These are phyloP conservation scores for Magallana gigas DNA, from an alignment of 1,140 invertebrate species.

Conservation along the genomic window DNA sequence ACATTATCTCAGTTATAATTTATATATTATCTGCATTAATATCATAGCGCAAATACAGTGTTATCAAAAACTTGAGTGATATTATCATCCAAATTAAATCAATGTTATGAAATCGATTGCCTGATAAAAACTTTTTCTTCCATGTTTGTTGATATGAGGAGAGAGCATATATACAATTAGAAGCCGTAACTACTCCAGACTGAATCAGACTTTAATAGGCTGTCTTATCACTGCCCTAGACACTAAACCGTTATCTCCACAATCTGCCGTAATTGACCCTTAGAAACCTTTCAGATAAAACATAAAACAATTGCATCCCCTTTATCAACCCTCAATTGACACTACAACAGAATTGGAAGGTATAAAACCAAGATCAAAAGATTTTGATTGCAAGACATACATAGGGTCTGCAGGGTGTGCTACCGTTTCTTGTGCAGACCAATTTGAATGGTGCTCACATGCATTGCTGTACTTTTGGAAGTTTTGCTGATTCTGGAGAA, in stretches of 20 bases:
- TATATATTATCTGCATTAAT: no score
- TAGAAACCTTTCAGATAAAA: slow-evolving; percentile 25
- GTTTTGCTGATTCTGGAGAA: background rate
- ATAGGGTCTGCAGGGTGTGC: background rate
- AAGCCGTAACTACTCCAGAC: background rate
- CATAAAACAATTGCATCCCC: slow-evolving; percentile 30
- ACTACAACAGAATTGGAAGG: slow-evolving; percentile 23
- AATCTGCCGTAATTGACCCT: slow-evolving; percentile 30
- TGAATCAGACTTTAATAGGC: slow-evolving; percentile 23
- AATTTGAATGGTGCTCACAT: background rate
- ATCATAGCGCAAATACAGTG: no score
- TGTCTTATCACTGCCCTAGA: slow-evolving; percentile 17
- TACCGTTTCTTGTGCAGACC: background rate
- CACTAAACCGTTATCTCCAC: slow-evolving; percentile 26
- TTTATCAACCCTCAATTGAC: slow-evolving; percentile 32
- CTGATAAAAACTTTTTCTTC: background rate
- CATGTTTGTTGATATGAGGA: slow-evolving; percentile 22
- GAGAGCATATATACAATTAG: slow-evolving; percentile 21
- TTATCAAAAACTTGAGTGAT: background rate
- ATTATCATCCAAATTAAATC: background rate
- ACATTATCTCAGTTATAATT: no score
- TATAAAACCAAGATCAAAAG: slow-evolving; percentile 26
- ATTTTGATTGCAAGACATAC: background rate
- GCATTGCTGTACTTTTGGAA: slow-evolving; percentile 10
- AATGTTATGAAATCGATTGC: slow-evolving; percentile 7